Base-by-base conservation (phyloP, 2,113 vertebrate species). In the Noturus placidus region DNA sequence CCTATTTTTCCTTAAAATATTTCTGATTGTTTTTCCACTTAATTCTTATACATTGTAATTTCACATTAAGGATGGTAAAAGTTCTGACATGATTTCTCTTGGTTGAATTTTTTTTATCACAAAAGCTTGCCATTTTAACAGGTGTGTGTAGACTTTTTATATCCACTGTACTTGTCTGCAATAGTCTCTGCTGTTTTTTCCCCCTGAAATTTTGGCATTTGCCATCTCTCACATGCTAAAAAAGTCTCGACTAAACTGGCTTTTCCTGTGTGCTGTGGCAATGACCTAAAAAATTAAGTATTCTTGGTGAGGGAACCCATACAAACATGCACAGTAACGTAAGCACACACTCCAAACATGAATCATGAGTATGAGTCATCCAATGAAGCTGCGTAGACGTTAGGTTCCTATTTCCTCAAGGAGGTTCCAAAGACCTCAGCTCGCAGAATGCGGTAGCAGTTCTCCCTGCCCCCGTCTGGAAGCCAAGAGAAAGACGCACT, bases 241-340 rank as follows among this genome's bases (percentile, higher is more conserved):
- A 25, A 76, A 76, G 76, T 76, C 63, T 84, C 13, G 35, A 82
- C 54, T 52, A 80, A 88, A 86, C 88, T 87, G 85, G 79, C 82
- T 87, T 88, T 74, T 88, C 79, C 67, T 88, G 87, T 86, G 74
- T 15, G 1, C 27, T 56, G 30, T 76, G 84, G 22, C 35, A 84
- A 35, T 83, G 82, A 80, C 52, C 85, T 87, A 84, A 80, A 80
- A 85, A 87, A 90, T 82, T 67, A 85, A 65, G 87, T 80, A 77
- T 33, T 56, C 72, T 57, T 69, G 61, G 85, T 87, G 54, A 78
- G 30, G 83, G 82, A 42, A 27, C 56, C 72, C 82, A 82, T 79
- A 82, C 77, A 83, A 33, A 52, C 83, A 78, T 42, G 84, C 59
- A 82, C 30, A 54, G 38, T 6, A 70, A 87, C 67, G 8, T 87